A percentile compares a stretch with the other conserved stretches of the same genome.
These are phyloP conservation scores for Blastomussa wellsi DNA, from an alignment of 92 coral and sea anemone species.

Conservation along the genomic window DNA sequence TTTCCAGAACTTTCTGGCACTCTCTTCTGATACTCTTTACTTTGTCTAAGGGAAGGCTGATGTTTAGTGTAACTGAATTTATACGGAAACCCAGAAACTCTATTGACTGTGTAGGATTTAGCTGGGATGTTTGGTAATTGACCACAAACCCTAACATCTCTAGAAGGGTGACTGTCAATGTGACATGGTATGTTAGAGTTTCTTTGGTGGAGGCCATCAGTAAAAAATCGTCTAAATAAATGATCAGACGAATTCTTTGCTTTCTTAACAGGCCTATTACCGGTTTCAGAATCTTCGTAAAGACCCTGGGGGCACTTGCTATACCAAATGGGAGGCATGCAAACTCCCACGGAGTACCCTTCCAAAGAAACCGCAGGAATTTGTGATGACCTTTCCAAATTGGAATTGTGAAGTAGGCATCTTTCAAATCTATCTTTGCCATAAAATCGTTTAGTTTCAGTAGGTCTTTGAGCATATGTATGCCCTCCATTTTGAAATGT, in stretches of 20 bases:
- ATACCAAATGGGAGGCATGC: slow-evolving; percentile 61
- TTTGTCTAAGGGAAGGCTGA: slow-evolving; percentile 48
- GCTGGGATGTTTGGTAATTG: slow-evolving; percentile 45
- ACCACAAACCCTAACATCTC: slow-evolving; percentile 52
- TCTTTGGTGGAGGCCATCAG: slow-evolving; percentile 42
- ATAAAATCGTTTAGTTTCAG: too few relatives aligned
- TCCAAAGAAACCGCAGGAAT: slow-evolving; percentile 40
- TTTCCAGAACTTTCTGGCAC: slow-evolving; percentile 38
- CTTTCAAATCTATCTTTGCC: too few relatives aligned
- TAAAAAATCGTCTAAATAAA: slow-evolving; percentile 38
- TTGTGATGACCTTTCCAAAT: slow-evolving; percentile 45
- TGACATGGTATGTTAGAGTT: slow-evolving; percentile 20
- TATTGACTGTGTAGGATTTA: slow-evolving; percentile 31
- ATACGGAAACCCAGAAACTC: slow-evolving; percentile 62
- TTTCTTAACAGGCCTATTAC: slow-evolving; percentile 29
- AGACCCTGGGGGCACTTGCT: slow-evolving; percentile 52
- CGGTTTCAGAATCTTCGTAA: slow-evolving; percentile 60
- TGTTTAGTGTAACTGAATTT: slow-evolving; percentile 29
- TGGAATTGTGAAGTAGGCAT: slow-evolving; percentile 58
- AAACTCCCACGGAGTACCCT: slow-evolving; percentile 33
- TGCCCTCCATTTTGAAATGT: too few relatives aligned
- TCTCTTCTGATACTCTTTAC: slow-evolving; percentile 43
- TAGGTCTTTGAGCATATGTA: too few relatives aligned
- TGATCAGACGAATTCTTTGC: slow-evolving; percentile 26
- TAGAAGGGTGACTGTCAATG: slow-evolving; percentile 30